A percentile compares a stretch with the other conserved stretches of the same genome.
Conservation (phyloP, 2,113 vertebrate genomes). For the Oplegnathus fasciatus region DNA sequence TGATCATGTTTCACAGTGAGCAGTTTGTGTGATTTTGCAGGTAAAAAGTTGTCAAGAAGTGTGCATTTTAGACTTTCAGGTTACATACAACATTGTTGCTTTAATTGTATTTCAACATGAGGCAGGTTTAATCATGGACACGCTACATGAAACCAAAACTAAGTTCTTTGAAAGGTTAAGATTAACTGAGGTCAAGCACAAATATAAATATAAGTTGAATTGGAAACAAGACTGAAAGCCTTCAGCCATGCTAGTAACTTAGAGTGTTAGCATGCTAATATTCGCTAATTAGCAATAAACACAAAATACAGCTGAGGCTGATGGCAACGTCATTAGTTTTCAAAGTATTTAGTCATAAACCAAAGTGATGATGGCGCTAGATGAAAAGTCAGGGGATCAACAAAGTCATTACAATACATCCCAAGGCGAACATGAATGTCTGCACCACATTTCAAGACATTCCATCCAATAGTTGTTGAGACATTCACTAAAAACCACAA, state of each 20-base stretch:
- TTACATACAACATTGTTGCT: neutral
- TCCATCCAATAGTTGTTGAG: neutral
- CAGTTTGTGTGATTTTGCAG: neutral
- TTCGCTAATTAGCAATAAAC: neutral
- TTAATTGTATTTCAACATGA: neutral
- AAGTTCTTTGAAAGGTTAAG: neutral
- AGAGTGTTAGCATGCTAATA: neutral
- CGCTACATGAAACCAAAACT: no score
- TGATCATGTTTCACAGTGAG: slow-evolving; percentile 18
- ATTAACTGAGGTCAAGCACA: neutral
- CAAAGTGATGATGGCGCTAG: neutral
- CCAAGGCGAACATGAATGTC: neutral
- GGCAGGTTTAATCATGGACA: neutral
- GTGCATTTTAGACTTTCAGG: neutral
- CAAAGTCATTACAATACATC: neutral
- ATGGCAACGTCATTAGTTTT: neutral
- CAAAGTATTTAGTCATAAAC: neutral
- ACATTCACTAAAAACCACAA: slow-evolving; percentile 4
- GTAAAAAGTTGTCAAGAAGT: slow-evolving; percentile 2
- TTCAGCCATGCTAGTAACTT: neutral
- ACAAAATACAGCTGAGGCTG: neutral
- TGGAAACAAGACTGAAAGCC: neutral
- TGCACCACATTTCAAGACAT: neutral
- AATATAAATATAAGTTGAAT: neutral
- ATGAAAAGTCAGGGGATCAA: neutral